A percentile compares a stretch with the other conserved stretches of the same genome.
phyloP scores from a whole-genome alignment of 2,797 vertebrate species.

The Gymnocypris eckloni region DNA sequence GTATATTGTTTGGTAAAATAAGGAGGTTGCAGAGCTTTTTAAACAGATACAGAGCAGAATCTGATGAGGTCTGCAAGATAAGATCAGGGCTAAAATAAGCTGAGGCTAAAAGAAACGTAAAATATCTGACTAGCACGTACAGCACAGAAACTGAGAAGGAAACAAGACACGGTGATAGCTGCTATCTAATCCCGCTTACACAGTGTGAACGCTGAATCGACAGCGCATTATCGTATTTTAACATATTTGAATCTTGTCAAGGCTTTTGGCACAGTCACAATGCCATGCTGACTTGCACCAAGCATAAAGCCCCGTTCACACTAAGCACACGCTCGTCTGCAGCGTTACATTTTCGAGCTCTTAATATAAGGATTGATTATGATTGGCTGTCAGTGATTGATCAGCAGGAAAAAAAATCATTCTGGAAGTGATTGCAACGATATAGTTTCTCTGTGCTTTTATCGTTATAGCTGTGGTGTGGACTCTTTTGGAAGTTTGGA shows the following conservation, averaged over 20 bases:
- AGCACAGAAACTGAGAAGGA: constrained; percentile 16
- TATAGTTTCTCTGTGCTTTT: too few species aligned
- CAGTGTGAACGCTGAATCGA: neutral
- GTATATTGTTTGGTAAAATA: neutral
- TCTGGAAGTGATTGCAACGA: too few species aligned
- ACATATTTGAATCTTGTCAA: neutral
- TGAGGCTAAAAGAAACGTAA: constrained; percentile 37
- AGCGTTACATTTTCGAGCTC: too few species aligned
- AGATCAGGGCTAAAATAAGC: constrained; percentile 37
- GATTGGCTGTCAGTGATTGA: neutral
- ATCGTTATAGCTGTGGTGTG: too few species aligned
- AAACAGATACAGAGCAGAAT: constrained; percentile 20
- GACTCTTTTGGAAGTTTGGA: too few species aligned
- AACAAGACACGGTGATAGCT: constrained; percentile 14
- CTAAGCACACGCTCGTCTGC: neutral
- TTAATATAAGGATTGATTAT: neutral
- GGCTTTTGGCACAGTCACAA: neutral
- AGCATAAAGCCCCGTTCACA: neutral
- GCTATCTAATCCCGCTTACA: constrained; percentile 18
- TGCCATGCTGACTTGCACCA: neutral
- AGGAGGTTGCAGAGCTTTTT: neutral
- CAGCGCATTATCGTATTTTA: neutral
- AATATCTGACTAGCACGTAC: constrained; percentile 24
- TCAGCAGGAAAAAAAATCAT: too few species aligned
- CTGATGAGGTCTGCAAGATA: constrained; percentile 6